Evolutionary conservation across 2,888 invertebrate genomes (phyloP).

Genomic region (Amiota minor): DNA sequence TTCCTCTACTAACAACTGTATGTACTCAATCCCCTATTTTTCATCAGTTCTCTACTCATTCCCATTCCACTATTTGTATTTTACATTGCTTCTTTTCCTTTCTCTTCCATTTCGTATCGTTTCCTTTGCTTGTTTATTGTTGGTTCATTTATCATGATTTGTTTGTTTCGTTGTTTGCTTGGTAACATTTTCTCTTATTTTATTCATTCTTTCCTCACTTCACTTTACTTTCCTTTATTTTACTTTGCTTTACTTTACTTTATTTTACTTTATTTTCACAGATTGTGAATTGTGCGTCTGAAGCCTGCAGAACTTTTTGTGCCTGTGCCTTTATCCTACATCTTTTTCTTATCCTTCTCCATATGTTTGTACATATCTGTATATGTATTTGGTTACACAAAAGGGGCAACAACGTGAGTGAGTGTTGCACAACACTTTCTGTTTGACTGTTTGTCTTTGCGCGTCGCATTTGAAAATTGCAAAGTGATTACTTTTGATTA

Average conservation of each 20-base stretch:
- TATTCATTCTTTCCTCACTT: neutral
- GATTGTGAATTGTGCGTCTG: slow-evolving; percentile 34
- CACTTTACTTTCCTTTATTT: no score
- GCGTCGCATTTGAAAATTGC: slow-evolving; percentile 56
- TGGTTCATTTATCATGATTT: slow-evolving; percentile 67
- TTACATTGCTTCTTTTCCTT: slow-evolving; percentile 23
- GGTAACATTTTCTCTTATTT: slow-evolving; percentile 54
- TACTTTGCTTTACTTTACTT: no score
- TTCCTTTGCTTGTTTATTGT: slow-evolving; percentile 55
- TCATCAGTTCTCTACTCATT: no score
- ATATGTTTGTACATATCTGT: slow-evolving; percentile 49
- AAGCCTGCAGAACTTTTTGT: slow-evolving; percentile 31
- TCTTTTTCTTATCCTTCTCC: slow-evolving; percentile 38
- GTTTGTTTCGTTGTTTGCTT: slow-evolving; percentile 47
- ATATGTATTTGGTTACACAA: slow-evolving; percentile 37
- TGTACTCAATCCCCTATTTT: neutral
- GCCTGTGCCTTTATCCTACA: slow-evolving; percentile 39
- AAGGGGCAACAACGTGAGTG: slow-evolving; percentile 44
- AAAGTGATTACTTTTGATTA: slow-evolving; percentile 68
- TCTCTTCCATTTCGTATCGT: slow-evolving; percentile 18
- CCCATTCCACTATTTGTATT: neutral
- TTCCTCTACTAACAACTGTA: no score
- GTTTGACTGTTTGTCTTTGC: slow-evolving; percentile 65
- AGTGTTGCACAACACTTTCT: slow-evolving; percentile 51
- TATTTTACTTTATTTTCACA: neutral